These are phyloP conservation scores for Odontesthes bonariensis DNA, from an alignment of 2,113 vertebrate species.

Conservation along the genomic window DNA sequence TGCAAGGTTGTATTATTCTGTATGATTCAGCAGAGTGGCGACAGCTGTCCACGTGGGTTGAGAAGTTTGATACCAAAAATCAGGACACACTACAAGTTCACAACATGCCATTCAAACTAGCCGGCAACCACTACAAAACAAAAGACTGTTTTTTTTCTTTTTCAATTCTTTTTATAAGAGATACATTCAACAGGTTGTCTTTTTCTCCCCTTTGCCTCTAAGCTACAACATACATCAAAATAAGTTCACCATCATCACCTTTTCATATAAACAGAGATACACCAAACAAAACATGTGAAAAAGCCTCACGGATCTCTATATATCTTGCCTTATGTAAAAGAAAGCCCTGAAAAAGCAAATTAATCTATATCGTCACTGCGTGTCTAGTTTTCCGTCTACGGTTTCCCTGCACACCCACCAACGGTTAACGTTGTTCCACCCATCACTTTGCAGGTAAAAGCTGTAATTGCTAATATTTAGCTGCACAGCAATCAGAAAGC, in stretches of 20 bases:
- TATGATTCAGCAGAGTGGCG: slow-evolving; percentile 65
- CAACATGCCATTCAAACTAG: slow-evolving; percentile 65
- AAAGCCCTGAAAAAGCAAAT: slow-evolving; percentile 77
- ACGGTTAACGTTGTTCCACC: slow-evolving; percentile 21
- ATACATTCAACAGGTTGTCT: slow-evolving; percentile 82
- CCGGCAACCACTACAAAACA: slow-evolving; percentile 61
- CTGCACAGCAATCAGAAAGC: not conserved
- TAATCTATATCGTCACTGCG: slow-evolving; percentile 58
- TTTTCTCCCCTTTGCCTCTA: slow-evolving; percentile 74
- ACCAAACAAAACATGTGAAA: slow-evolving; percentile 65
- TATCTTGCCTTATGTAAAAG: slow-evolving; percentile 76
- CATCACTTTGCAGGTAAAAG: not conserved
- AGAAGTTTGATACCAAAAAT: slow-evolving; percentile 60
- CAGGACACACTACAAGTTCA: slow-evolving; percentile 51
- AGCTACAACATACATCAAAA: slow-evolving; percentile 77
- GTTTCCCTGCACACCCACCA: slow-evolving; percentile 14
- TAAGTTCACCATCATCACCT: slow-evolving; percentile 74
- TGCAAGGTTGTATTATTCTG: slow-evolving; percentile 67
- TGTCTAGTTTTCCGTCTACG: slow-evolving; percentile 30
- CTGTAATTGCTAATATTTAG: not conserved
- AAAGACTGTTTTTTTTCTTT: slow-evolving; percentile 40
- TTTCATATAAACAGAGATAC: slow-evolving; percentile 74
- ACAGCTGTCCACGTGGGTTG: slow-evolving; percentile 53
- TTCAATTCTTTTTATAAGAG: no score
- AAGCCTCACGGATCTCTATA: slow-evolving; percentile 65